phyloP scores from a whole-genome alignment of 2,113 vertebrate genomes.

The Isichthys henryi region DNA sequence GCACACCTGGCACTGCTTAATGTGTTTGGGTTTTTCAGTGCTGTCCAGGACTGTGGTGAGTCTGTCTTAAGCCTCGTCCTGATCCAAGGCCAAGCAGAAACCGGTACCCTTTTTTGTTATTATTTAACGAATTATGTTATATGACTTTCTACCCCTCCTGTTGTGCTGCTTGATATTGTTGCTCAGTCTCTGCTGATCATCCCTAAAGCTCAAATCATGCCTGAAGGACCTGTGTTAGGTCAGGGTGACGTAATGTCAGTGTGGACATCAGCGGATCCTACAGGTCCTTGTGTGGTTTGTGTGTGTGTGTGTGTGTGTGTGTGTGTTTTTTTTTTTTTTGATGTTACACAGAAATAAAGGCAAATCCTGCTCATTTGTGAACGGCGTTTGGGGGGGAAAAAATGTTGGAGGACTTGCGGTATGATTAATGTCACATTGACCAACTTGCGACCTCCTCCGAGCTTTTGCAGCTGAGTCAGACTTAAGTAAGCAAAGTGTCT shows the following conservation, averaged over 20 bases:
- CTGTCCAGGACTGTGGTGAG: neutral
- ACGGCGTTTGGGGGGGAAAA: neutral
- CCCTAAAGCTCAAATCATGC: neutral
- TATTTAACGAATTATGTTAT: too few relatives aligned
- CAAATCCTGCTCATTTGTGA: neutral
- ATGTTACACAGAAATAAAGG: neutral
- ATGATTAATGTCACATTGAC: neutral
- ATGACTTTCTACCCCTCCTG: neutral
- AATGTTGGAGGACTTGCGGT: neutral
- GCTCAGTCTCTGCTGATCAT: neutral
- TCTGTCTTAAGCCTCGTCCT: too few relatives aligned
- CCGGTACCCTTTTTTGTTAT: neutral
- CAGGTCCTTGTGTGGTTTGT: too few relatives aligned
- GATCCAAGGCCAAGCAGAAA: neutral
- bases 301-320: too few relatives aligned
- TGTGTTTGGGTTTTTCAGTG: neutral
- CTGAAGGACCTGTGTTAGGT: neutral
- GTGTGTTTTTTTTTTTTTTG: too few relatives aligned
- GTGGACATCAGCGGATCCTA: neutral
- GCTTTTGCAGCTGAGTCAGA: neutral
- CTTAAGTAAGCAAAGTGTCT: constrained; percentile 1
- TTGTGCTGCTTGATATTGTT: neutral
- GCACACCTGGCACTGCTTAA: neutral
- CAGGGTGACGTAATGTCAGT: neutral
- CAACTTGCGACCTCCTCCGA: neutral